Evolutionary conservation across 2,797 vertebrate species (phyloP).

Genomic region (Amazona ochrocephala): DNA sequence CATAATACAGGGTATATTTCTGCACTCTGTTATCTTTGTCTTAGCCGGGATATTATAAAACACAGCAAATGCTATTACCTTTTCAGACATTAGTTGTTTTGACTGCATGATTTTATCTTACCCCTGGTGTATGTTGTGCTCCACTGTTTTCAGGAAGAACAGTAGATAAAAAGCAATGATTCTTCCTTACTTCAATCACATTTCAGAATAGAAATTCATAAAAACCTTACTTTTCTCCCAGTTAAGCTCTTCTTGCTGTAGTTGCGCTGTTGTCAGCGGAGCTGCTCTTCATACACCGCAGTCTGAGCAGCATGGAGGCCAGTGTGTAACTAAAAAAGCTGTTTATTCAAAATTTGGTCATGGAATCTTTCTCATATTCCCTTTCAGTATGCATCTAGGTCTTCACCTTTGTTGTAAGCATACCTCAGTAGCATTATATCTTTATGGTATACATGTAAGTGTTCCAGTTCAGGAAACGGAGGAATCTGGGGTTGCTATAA

Average conservation of each 20-base stretch:
- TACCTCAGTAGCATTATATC: neutral
- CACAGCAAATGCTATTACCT: neutral
- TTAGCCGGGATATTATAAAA: neutral
- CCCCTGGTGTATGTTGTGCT: neutral
- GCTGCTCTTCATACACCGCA: neutral
- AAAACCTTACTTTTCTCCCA: neutral
- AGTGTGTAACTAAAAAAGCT: neutral
- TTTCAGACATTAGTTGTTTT: neutral
- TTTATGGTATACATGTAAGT: neutral
- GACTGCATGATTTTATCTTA: neutral
- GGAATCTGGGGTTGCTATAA: neutral
- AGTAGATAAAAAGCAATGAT: neutral
- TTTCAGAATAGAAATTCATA: neutral
- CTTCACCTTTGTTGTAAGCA: neutral
- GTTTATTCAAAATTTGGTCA: neutral
- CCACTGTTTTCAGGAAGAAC: neutral
- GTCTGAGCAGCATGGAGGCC: neutral
- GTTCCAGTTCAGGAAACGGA: neutral
- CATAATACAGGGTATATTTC: neutral
- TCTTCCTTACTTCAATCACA: neutral
- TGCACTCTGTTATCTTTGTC: neutral
- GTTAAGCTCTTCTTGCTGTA: neutral
- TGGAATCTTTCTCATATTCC: neutral
- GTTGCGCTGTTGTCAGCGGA: neutral
- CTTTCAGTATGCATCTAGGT: neutral